A percentile compares a stretch with the other conserved stretches of the same genome.
These are phyloP conservation scores for Psittacus erithacus DNA, from an alignment of 2,113 vertebrate genomes.

Conservation along the genomic window DNA sequence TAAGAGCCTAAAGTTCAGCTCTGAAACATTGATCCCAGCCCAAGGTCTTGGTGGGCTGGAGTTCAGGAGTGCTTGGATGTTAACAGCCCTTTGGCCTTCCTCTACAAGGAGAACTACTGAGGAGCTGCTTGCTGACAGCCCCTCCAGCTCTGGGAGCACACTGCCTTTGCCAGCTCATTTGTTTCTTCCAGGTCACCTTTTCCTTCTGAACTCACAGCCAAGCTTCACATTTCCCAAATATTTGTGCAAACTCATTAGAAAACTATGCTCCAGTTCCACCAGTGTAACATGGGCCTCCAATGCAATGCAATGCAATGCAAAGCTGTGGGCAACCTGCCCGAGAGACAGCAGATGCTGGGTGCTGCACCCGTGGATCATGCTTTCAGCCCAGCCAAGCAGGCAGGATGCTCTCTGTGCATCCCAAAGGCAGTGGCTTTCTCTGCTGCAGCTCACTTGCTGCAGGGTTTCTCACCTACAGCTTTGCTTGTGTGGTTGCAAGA, in stretches of 20 bases:
- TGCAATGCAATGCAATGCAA: neutral
- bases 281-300: rapidly evolving
- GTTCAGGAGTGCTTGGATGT: neutral
- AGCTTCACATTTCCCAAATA: neutral
- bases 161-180: neutral
- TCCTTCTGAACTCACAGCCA: neutral
- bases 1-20: neutral
- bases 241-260: neutral
- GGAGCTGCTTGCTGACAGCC: neutral
- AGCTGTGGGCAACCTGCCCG: neutral
- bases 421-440: neutral
- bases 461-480: neutral
- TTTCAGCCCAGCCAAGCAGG: neutral
- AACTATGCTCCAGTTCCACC: rapidly evolving
- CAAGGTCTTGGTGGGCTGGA: neutral
- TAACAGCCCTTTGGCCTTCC: neutral
- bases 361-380: rapidly evolving
- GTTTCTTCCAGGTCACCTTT: neutral
- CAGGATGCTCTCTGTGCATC: neutral
- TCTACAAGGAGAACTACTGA: neutral
- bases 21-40: neutral
- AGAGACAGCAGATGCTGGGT: neutral
- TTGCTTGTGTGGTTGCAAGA: neutral
- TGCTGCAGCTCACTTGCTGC: neutral
- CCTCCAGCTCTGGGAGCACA: neutral